These are phyloP conservation scores for Sula dactylatra DNA, from an alignment of 2,113 vertebrate genomes.

Conservation along the genomic window DNA sequence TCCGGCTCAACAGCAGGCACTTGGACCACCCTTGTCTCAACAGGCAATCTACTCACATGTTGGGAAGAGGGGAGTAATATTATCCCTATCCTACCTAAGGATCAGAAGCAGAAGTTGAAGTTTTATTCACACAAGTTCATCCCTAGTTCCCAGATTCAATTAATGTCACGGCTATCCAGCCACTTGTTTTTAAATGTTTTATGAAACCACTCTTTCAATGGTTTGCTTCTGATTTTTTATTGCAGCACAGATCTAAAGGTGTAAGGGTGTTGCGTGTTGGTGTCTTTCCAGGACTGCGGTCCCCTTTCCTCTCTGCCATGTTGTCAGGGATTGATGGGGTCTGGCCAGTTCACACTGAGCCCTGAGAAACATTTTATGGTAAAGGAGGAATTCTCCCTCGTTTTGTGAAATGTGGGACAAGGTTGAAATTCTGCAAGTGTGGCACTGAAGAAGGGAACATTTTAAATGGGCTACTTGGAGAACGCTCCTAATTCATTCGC, in stretches of 20 bases:
- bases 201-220: neutral
- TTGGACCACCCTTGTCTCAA: slow-evolving; percentile 56
- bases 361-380: neutral
- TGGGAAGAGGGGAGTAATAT: neutral
- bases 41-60: fast-evolving
- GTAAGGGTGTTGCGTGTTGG: neutral
- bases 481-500: slow-evolving; percentile 60
- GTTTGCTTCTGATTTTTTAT: neutral
- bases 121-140: neutral
- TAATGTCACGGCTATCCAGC: neutral
- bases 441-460: neutral
- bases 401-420: neutral
- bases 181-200: neutral
- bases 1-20: neutral
- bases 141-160: neutral
- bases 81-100: neutral
- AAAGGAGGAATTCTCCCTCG: neutral
- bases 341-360: neutral
- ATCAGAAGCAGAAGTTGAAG: neutral
- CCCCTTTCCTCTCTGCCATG: neutral
- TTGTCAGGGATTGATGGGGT: neutral
- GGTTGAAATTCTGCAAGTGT: neutral
- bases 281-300: neutral
- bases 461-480: neutral
- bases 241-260: neutral